Percentiles rank a stretch among this genome's conserved stretches.
These are phyloP conservation scores for Polietes domitor DNA, from an alignment of 2,888 invertebrate genomes.

Conservation along the genomic window DNA sequence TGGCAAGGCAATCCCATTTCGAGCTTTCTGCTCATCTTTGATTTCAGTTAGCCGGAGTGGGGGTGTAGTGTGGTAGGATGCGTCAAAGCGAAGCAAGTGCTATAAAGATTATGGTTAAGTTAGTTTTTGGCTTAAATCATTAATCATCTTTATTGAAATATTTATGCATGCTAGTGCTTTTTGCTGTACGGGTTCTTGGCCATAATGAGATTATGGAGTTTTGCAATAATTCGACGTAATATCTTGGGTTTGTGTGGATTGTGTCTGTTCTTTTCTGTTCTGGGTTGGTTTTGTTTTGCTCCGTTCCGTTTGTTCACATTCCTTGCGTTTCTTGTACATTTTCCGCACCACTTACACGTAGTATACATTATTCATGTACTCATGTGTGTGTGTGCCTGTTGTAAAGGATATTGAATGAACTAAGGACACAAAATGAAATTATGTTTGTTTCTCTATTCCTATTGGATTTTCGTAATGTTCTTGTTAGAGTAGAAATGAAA, in stretches of 20 bases:
- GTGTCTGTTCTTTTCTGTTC: neutral
- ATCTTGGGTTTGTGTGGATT: neutral
- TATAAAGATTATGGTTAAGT: conserved; percentile 1
- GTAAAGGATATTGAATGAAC: neutral
- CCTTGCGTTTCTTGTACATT: no score
- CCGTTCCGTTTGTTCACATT: neutral
- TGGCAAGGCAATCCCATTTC: no score
- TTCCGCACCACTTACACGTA: neutral
- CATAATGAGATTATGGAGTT: neutral
- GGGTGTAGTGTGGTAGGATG: neutral
- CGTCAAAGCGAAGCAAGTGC: neutral
- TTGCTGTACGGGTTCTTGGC: neutral
- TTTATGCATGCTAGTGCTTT: neutral
- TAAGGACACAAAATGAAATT: neutral
- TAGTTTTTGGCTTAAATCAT: conserved; percentile 5
- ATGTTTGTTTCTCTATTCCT: neutral
- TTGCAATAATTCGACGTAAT: neutral
- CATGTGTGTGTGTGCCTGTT: neutral
- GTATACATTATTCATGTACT: no score
- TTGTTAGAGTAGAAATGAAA: neutral
- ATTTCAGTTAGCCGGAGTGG: neutral
- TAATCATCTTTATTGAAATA: conserved; percentile 1
- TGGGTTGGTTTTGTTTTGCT: neutral
- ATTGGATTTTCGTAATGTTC: neutral
- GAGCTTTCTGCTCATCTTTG: no score